A percentile compares a stretch with the other conserved stretches of the same genome.
phyloP scores from a whole-genome alignment of 2,797 vertebrate species.

The Babyrousa celebensis region DNA sequence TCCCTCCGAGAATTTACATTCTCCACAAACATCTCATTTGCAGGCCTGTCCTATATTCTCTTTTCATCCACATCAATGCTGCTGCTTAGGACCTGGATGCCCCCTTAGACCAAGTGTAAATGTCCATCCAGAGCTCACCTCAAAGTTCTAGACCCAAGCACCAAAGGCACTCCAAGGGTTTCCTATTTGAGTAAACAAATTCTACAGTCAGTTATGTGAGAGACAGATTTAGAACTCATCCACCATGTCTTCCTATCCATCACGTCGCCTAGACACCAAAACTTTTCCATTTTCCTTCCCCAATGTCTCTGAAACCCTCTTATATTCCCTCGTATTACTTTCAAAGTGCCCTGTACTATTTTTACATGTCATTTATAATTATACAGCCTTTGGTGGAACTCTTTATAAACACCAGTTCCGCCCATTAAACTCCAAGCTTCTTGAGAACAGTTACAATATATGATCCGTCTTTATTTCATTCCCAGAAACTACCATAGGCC shows the following conservation, averaged over 20 bases:
- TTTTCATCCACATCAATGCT: neutral
- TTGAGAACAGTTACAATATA: neutral
- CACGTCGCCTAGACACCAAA: neutral
- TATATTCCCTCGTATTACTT: too few relatives aligned
- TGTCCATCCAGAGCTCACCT: neutral
- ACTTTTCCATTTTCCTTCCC: neutral
- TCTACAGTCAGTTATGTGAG: neutral
- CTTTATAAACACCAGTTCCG: neutral
- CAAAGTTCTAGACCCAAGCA: neutral
- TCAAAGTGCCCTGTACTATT: neutral
- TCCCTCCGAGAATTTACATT: neutral
- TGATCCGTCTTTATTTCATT: neutral
- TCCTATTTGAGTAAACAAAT: neutral
- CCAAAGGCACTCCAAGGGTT: neutral
- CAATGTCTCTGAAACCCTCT: neutral
- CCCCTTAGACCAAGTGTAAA: neutral
- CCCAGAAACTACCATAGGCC: neutral
- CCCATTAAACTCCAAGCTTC: neutral
- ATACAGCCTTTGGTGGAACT: neutral
- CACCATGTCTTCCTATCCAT: neutral
- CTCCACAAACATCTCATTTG: neutral
- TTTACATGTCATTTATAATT: neutral
- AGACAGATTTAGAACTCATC: neutral
- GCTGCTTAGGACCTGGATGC: too few relatives aligned
- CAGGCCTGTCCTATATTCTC: neutral